These are phyloP conservation scores for Electrophaes corylata DNA, from an alignment of 2,888 invertebrate genomes.

Conservation along the genomic window DNA sequence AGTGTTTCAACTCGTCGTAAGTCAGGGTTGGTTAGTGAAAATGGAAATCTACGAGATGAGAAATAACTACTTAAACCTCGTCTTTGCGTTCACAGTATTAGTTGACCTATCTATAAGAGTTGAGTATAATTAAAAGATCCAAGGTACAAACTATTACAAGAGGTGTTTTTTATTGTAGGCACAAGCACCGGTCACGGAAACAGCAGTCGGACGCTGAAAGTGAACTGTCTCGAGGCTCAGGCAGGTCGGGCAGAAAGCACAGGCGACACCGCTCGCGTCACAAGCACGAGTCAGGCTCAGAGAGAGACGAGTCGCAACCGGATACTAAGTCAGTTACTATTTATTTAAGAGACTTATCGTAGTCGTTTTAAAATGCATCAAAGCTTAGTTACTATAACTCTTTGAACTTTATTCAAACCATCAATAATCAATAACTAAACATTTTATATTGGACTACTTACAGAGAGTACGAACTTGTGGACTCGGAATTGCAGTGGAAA, in stretches of 20 bases:
- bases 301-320: constrained; percentile 86
- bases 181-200: constrained; percentile 91
- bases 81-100: too few species aligned
- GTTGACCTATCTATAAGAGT: too few species aligned
- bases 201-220: constrained; percentile 95
- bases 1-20: too few species aligned
- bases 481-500: constrained; percentile 95
- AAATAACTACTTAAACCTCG: too few species aligned
- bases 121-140: too few species aligned
- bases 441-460: constrained; percentile 27
- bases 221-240: constrained; percentile 93
- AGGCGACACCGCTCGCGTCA: constrained; percentile 90
- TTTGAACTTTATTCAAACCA: neutral
- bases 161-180: constrained; percentile 61
- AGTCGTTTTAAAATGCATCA: neutral
- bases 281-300: constrained; percentile 89
- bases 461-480: constrained; percentile 89
- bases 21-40: too few species aligned
- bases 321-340: constrained; percentile 68
- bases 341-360: too few species aligned
- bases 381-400: neutral
- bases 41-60: too few species aligned
- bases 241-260: constrained; percentile 90
- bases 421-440: neutral
- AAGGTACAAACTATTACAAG: too few species aligned